Evolutionary conservation across 2,113 vertebrate genomes (phyloP).

Genomic region (Gallinago paraguaiae): DNA sequence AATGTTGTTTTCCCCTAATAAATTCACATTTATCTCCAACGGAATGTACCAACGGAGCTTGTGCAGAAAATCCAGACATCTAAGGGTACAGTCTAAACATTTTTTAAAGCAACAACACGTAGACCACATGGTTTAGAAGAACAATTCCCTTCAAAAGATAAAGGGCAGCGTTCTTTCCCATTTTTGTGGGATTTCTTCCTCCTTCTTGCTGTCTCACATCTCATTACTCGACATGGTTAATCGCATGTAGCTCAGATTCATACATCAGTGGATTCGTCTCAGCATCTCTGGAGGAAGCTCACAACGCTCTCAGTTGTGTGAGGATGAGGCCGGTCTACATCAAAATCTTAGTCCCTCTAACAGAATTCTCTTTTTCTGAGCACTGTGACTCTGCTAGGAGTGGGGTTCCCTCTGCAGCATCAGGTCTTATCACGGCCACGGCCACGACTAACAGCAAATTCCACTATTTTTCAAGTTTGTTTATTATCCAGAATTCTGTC

Average conservation of each 20-base stretch:
- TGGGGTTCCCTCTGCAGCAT: accelerated
- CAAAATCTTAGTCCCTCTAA: neutral
- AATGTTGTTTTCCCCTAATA: neutral
- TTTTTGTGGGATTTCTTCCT: neutral
- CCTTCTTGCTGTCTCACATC: neutral
- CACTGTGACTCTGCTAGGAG: accelerated
- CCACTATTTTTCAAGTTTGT: neutral
- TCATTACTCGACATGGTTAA: neutral
- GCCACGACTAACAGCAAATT: neutral
- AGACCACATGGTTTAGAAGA: neutral
- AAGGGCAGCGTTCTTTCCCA: neutral
- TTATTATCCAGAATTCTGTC: neutral
- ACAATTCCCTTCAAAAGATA: neutral
- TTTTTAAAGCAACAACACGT: neutral
- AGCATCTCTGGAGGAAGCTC: neutral
- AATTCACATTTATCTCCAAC: neutral
- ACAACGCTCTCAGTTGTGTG: neutral
- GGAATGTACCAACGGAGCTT: neutral
- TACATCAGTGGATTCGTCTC: neutral
- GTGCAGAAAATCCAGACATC: neutral
- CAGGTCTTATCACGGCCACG: neutral
- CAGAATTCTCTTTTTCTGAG: neutral
- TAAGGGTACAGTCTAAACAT: neutral
- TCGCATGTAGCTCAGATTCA: neutral
- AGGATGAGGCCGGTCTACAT: neutral